Conservation (phyloP, 2,888 invertebrate genomes). For the Orthosia incerta region DNA sequence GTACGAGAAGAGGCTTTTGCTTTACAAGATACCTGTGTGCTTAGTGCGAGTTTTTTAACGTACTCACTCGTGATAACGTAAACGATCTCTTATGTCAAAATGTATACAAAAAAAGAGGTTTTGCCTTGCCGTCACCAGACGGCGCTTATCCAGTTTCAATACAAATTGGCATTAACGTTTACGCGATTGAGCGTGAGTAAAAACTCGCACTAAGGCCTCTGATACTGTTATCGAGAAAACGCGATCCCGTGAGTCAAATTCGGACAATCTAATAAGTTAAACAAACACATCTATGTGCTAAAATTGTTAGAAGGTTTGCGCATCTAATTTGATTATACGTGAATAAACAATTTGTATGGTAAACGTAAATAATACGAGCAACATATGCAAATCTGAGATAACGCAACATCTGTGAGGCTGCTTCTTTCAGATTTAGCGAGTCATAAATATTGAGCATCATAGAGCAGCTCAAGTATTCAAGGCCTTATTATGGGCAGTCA, state of each 20-base stretch:
- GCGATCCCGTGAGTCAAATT: conserved; percentile 7
- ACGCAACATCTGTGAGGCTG: neutral
- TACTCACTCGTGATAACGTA: no score
- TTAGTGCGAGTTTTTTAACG: no score
- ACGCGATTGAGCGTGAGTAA: no score
- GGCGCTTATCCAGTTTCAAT: no score
- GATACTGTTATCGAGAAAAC: neutral
- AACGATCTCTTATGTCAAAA: no score
- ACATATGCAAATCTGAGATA: neutral
- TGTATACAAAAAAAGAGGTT: no score
- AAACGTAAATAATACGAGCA: neutral
- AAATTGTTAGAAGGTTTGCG: conserved; percentile 12
- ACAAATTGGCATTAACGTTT: no score
- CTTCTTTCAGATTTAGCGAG: neutral
- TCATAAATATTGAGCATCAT: neutral
- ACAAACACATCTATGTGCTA: neutral
- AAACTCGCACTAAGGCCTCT: no score
- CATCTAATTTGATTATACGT: neutral
- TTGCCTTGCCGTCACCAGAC: no score
- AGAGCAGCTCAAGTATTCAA: neutral
- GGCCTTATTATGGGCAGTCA: neutral
- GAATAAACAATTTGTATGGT: conserved; percentile 6
- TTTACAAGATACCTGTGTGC: no score
- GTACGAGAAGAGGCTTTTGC: neutral
- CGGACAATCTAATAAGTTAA: neutral